Conservation (phyloP, 1,140 invertebrate species). For the Drosophila paulistorum region DNA sequence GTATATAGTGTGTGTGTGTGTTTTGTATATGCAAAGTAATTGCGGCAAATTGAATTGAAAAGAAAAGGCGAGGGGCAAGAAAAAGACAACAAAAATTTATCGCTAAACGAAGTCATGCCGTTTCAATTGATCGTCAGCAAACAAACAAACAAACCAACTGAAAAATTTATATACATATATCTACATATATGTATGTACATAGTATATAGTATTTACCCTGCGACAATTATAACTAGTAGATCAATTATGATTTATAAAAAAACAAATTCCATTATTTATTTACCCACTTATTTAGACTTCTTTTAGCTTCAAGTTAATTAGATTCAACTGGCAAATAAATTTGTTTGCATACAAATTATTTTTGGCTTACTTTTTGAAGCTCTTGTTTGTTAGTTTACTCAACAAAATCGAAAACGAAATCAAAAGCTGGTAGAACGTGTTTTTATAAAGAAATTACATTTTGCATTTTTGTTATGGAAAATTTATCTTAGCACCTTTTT, state of each 20-base stretch:
- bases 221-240: constrained; percentile 41
- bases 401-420: constrained; percentile 10
- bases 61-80: not conserved
- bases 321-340: constrained; percentile 46
- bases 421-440: too few relatives aligned
- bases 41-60: constrained; percentile 77
- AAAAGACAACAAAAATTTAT: constrained; percentile 53
- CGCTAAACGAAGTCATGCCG: constrained; percentile 80
- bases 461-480: constrained; percentile 23
- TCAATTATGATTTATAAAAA: constrained; percentile 31
- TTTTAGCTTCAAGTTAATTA: constrained; percentile 39
- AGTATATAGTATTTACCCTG: not conserved
- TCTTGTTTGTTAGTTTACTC: constrained; percentile 29
- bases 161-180: constrained; percentile 28
- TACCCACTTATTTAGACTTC: constrained; percentile 5
- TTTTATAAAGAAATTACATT: constrained; percentile 15
- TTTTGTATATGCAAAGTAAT: constrained; percentile 70
- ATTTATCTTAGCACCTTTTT: constrained; percentile 9
- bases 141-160: constrained; percentile 1
- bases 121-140: constrained; percentile 67
- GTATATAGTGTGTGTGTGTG: constrained; percentile 9
- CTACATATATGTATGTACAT: too few relatives aligned
- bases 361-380: constrained; percentile 47
- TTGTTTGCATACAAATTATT: constrained; percentile 71
- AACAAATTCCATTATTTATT: constrained; percentile 9